Conservation (phyloP, 2,888 invertebrate species). For the Galerucella calmariensis region DNA sequence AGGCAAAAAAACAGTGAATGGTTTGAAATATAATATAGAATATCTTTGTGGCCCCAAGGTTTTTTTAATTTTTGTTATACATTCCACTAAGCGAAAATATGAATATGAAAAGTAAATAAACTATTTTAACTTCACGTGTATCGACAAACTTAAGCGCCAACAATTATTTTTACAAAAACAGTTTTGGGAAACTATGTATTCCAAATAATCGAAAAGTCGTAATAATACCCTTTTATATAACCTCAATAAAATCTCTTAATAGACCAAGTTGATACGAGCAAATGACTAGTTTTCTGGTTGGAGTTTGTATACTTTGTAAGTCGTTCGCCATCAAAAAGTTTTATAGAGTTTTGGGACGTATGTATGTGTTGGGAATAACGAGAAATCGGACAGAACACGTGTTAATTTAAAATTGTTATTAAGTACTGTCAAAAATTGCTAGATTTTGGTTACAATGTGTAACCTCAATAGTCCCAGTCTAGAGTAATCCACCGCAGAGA, state of each 20-base stretch:
- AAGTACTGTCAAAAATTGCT: neutral
- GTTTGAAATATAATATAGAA: no score
- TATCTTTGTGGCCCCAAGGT: no score
- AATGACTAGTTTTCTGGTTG: constrained; percentile 14
- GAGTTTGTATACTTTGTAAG: constrained; percentile 29
- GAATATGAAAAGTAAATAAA: no score
- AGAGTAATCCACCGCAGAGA: no score
- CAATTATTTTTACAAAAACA: no score
- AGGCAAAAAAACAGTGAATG: neutral
- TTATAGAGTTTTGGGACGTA: constrained; percentile 32
- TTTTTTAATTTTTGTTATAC: no score
- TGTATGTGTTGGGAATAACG: constrained; percentile 11
- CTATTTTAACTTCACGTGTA: neutral
- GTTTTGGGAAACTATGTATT: neutral
- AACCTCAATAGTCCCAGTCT: no score
- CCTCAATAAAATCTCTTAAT: constrained; percentile 32
- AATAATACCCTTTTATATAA: constrained; percentile 26
- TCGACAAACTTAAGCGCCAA: no score
- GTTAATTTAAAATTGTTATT: constrained; percentile 8
- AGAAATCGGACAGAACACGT: constrained; percentile 1
- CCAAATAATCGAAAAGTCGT: constrained; percentile 25
- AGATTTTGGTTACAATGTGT: neutral
- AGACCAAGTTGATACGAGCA: constrained; percentile 18
- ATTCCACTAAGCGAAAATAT: no score
- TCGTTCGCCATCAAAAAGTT: constrained; percentile 33